Evolutionary conservation across 2,797 vertebrate genomes (phyloP).

Genomic region (Limnodromus scolopaceus): DNA sequence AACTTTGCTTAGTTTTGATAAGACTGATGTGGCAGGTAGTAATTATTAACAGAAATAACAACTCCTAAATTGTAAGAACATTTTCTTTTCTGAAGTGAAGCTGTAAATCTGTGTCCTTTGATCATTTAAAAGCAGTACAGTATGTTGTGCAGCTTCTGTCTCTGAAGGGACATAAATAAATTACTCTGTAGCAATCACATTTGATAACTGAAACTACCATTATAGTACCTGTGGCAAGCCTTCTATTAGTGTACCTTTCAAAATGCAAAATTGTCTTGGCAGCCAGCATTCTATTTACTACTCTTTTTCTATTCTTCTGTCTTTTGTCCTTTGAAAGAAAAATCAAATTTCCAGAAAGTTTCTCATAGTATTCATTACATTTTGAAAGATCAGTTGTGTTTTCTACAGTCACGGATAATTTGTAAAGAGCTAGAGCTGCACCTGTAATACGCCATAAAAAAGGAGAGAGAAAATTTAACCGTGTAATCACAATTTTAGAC

Average conservation of each 20-base stretch:
- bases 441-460: background rate
- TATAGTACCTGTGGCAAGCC: conserved; percentile 24
- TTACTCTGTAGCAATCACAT: conserved; percentile 23
- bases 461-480: background rate
- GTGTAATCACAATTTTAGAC: conserved; percentile 23
- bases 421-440: background rate
- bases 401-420: conserved; percentile 16
- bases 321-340: conserved; percentile 35
- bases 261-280: conserved; percentile 38
- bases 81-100: conserved; percentile 32
- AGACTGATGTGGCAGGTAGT: background rate
- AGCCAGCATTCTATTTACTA: conserved; percentile 32
- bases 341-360: conserved; percentile 34
- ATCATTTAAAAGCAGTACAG: conserved; percentile 38
- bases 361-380: conserved; percentile 1
- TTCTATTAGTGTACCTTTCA: conserved; percentile 45
- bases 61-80: background rate
- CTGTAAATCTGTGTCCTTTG: conserved; percentile 27
- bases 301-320: conserved; percentile 25
- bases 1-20: conserved; percentile 8
- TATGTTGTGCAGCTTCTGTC: conserved; percentile 28
- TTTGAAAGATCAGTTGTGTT: conserved; percentile 20
- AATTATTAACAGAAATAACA: conserved; percentile 37
- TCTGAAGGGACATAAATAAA: conserved; percentile 51
- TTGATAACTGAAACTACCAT: conserved; percentile 42